Evolutionary conservation across 2,113 vertebrate genomes (phyloP).

Genomic region (Macquaria ambigua): DNA sequence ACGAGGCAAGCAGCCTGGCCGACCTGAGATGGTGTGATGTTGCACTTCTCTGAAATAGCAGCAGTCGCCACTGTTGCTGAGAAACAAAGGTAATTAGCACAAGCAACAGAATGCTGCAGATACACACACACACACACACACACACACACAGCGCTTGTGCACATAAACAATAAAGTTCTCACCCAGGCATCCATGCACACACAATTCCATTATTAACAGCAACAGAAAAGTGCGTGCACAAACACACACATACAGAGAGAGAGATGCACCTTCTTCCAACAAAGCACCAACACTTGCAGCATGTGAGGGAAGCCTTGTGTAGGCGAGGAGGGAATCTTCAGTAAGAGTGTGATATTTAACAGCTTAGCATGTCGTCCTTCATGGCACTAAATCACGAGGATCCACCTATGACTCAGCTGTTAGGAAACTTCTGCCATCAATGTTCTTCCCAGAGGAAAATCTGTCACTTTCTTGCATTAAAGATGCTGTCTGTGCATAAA

Average conservation of each 20-base stretch:
- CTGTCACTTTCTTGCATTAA: slow-evolving; percentile 29
- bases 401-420: slow-evolving; percentile 68
- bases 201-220: slow-evolving; percentile 11
- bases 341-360: slow-evolving; percentile 74
- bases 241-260: slow-evolving; percentile 20
- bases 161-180: slow-evolving; percentile 28
- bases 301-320: slow-evolving; percentile 73
- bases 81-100: slow-evolving; percentile 68
- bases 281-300: slow-evolving; percentile 36
- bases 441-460: slow-evolving; percentile 2
- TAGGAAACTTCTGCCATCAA: slow-evolving; percentile 49
- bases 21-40: slow-evolving; percentile 65
- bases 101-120: background rate
- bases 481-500: slow-evolving; percentile 10
- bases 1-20: slow-evolving; percentile 18
- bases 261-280: slow-evolving; percentile 38
- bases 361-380: slow-evolving; percentile 53
- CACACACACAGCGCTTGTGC: background rate
- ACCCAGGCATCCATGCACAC: slow-evolving; percentile 1
- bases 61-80: slow-evolving; percentile 48
- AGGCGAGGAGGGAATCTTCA: slow-evolving; percentile 69
- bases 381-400: slow-evolving; percentile 63
- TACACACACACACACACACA: background rate
- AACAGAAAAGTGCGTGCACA: background rate
- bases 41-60: slow-evolving; percentile 70